Percentiles rank a stretch among this genome's conserved stretches.
Conservation (phyloP, 2,113 vertebrate genomes). For the Antigone vipio region DNA sequence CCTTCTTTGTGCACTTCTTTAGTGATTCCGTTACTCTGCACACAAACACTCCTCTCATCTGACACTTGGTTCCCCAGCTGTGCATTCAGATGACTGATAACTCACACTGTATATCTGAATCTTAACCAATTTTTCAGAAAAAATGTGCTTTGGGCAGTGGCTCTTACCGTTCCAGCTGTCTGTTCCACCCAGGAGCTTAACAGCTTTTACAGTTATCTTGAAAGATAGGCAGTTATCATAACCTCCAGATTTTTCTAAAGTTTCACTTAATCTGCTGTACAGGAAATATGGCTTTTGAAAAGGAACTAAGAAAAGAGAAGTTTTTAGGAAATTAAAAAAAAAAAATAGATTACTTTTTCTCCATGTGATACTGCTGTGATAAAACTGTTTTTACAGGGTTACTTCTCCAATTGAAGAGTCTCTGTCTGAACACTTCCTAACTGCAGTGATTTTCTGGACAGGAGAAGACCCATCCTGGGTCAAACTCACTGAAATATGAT, state of each 20-base stretch:
- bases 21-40: rapidly evolving
- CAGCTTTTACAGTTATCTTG: background rate
- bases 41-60: background rate
- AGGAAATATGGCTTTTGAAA: background rate
- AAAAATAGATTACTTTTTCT: background rate
- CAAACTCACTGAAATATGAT: background rate
- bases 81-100: background rate
- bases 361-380: background rate
- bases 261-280: background rate
- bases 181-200: background rate
- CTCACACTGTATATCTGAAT: background rate
- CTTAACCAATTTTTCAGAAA: background rate
- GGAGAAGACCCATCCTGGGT: background rate
- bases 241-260: background rate
- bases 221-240: background rate
- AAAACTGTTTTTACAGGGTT: background rate
- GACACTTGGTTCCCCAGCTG: background rate
- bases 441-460: background rate
- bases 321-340: background rate
- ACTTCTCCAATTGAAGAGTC: background rate
- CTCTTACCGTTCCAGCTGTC: background rate
- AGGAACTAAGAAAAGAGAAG: background rate
- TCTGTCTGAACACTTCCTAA: background rate
- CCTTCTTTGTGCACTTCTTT: background rate
- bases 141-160: background rate